Percentiles rank a stretch among this genome's conserved stretches.
Evolutionary conservation across 2,888 invertebrate species (phyloP).

Genomic region (Lasius fuliginosus): DNA sequence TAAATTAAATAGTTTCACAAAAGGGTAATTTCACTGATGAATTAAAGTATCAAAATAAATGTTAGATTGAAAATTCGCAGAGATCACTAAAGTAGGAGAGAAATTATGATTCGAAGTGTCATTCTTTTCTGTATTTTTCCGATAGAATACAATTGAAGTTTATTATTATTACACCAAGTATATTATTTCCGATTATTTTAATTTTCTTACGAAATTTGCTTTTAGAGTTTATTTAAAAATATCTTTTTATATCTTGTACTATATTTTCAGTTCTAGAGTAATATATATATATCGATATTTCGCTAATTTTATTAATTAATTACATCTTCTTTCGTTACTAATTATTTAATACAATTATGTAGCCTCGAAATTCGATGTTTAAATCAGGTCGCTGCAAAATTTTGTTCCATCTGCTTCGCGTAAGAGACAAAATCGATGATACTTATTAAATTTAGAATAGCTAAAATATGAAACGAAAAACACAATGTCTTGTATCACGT

Average conservation of each 20-base stretch:
- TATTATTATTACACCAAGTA: background rate
- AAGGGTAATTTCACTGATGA: background rate
- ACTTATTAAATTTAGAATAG: slow-evolving; percentile 65
- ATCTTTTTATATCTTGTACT: background rate
- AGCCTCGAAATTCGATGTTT: background rate
- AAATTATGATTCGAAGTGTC: background rate
- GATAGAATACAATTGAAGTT: background rate
- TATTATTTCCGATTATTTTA: background rate
- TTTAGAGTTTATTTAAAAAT: background rate
- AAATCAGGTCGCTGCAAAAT: background rate
- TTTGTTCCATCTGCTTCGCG: background rate
- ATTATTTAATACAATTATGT: slow-evolving; percentile 4
- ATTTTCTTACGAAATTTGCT: background rate
- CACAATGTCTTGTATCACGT: slow-evolving; percentile 54
- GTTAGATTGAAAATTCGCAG: background rate
- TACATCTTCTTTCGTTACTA: background rate
- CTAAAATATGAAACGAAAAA: slow-evolving; percentile 48
- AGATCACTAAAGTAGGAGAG: background rate
- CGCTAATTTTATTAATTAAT: background rate
- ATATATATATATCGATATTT: background rate
- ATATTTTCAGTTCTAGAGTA: background rate
- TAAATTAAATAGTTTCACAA: background rate
- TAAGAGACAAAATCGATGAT: background rate
- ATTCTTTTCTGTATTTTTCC: background rate
- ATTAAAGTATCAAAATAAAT: background rate